Evolutionary conservation across 2,797 vertebrate species (phyloP), one percentile per base, ranked within the genome.

Genomic region (Smutsia temminckii): DNA sequence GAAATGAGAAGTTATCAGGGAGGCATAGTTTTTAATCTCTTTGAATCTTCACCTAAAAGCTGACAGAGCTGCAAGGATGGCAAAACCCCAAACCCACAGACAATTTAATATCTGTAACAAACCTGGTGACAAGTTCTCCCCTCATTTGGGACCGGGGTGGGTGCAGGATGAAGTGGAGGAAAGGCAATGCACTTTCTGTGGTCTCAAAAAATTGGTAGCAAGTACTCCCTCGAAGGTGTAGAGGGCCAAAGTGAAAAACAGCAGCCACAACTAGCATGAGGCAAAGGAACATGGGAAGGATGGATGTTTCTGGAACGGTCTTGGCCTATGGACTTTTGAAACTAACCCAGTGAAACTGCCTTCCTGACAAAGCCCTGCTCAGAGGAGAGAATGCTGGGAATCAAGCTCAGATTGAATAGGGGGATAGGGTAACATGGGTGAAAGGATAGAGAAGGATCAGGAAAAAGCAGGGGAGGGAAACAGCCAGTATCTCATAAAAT

Each of bases 141-240:
- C 14, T 25, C 10, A 2, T 13, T 3, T 16, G n/a, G 8, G 29
- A 3, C 61, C 6, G 10, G 61, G 18, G 21, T 3, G 5, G 37
- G 5, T 27, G 8, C 0, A 42, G 32, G 13, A 81, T 42, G 32
- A 61, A 81, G 79, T 66, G 17, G 18, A 72, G 20, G 40, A 40
- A 59, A 46, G 51, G 17, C 3, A 14, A 5, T n/a, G 3, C 1
- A 4, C 27, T 91, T 85, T 46, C 42, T 94, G 3, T 55, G 25
- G 3, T 77, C 20, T 42, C 59, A 14, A 1, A 16, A 71, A 37
- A 68, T 9, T 0, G 1, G 42, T 61, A 32, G 6, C 20, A 88
- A 4, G 42, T 49, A 27, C 16, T 69, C 18, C 0, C 2, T n/a
- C 10, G 51, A 64, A 85, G 66, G 51, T 6, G 5, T 57, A 46